Base-by-base conservation (phyloP, 2,113 vertebrate genomes). In the Mesoclemmys tuberculata region DNA sequence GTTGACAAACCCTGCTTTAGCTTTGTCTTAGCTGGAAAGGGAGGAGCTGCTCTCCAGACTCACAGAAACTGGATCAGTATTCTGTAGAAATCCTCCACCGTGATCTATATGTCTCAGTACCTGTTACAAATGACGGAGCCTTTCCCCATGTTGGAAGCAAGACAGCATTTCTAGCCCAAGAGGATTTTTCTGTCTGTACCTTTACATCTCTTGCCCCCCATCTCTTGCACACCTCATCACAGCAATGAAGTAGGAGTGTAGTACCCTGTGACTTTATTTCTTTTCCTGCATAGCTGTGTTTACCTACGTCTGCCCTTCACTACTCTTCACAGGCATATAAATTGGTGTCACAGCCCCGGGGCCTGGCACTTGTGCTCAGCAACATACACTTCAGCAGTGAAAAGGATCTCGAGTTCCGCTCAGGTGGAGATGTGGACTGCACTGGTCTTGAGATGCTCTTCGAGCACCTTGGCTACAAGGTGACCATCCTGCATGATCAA, bases 351-450 rank as follows among this genome's bases (percentile, higher is more conserved):
- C 96, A 97, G 46, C 99, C 99, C 1, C 98, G 99, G 21, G 99
- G 99, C 71, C 96, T 99, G 54, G 99, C 99, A 1, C 95, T 99
- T 93, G 98, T 99, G 85, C 98, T 99, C 93, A 99, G 99, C 95
- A 99, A 99, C 0, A 98, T 99, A 93, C 98, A 74, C 74, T 99
- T 99, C 97, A 98, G 98, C 68, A 94, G 97, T 1, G 96, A 98
- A 81, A 98, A 98, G 27, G 99, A 99, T 38, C 97, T 99, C 90
- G 99, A 99, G 58, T 98, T 98, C 24, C 99, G 99, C 6, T 96
- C 99, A 7, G 99, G 99, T 8, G 99, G 99, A 2, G 98, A 99
- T 27, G 99, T 99, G 94, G 99, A 99, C 90, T 98, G 98, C 14
- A 97, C 96, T 89, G 98, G 98, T 19, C 98, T 99, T 21, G 97